Evolutionary conservation across 2,113 vertebrate genomes (phyloP), one percentile per base, ranked within the genome.

Genomic region (Pseudolaguvia tuberculata): DNA sequence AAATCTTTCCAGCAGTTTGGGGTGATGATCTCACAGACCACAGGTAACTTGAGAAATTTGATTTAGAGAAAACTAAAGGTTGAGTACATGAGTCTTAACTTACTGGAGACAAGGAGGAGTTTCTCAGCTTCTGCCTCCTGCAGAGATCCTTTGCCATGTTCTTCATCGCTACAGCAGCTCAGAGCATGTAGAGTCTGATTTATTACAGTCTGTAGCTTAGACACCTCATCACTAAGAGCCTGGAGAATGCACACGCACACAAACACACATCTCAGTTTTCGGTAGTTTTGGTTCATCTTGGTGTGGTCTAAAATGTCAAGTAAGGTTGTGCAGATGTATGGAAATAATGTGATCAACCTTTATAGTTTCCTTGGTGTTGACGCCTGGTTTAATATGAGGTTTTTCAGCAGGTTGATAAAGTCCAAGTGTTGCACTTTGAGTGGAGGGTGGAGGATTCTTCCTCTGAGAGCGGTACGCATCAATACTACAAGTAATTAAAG

Each of bases 61-160:
- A 42, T 42, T 42, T 42, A 42, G 39, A 42, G 6, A 35, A 6
- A 35, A 35, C 0, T 59, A 8, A 18, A 61, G n/a, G 17, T n/a
- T n/a, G n/a, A n/a, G n/a, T n/a, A n/a, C n/a, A n/a, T n/a, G n/a
- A 15, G 1, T 39, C 35, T 3, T 1, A 9, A 55, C 66, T 66
- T 83, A 93, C 92, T 86, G 39, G 92, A 92, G 7, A 93, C 82
- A 1, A 93, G 85, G 51, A 93, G 87, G 0, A 92, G 87, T 29
- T 88, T 91, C 75, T 93, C 92, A 2, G 91, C 92, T 51, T 93
- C 92, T 0, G 91, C 92, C 83, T 93, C 92, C 82, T 91, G 88
- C 84, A 83, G 81, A 0, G 91, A 92, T 52, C 91, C 91, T 62
- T 87, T 87, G 2, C 91, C 91, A 1, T 93, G 91, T 4, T 88